A percentile compares a stretch with the other conserved stretches of the same genome.
phyloP scores from a whole-genome alignment of 2,797 vertebrate genomes.

The Poeciliopsis turneri region DNA sequence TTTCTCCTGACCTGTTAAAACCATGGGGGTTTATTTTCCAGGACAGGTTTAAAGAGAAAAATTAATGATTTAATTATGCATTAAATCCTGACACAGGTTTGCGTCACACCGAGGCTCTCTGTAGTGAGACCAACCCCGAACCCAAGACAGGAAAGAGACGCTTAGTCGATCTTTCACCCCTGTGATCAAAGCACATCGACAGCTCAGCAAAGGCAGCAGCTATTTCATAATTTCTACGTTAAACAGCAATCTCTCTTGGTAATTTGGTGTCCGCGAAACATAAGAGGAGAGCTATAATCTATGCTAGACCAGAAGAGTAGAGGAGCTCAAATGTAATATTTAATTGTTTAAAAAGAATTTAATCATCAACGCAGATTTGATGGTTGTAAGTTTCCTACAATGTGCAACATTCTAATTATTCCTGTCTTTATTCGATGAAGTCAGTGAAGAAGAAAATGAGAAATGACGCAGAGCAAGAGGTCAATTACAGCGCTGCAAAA shows the following conservation, averaged over 20 bases:
- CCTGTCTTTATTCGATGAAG: background rate
- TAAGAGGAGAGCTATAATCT: background rate
- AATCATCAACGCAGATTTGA: background rate
- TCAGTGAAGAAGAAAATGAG: slow-evolving; percentile 18
- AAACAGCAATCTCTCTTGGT: slow-evolving; percentile 26
- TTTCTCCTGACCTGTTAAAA: slow-evolving; percentile 65
- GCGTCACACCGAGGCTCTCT: slow-evolving; percentile 39
- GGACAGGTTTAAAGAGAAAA: slow-evolving; percentile 38
- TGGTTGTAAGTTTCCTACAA: background rate
- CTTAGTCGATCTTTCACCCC: slow-evolving; percentile 42
- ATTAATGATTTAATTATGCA: slow-evolving; percentile 56
- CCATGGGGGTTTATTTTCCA: slow-evolving; percentile 49
- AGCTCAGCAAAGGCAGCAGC: slow-evolving; percentile 28
- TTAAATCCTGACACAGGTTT: slow-evolving; percentile 37
- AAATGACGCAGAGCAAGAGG: slow-evolving; percentile 16
- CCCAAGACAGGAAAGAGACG: slow-evolving; percentile 9
- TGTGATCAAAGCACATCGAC: slow-evolving; percentile 12
- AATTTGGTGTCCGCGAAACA: slow-evolving; percentile 10
- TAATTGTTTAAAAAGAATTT: background rate
- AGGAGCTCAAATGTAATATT: background rate
- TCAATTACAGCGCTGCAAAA: slow-evolving; percentile 56
- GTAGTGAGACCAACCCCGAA: slow-evolving; percentile 34
- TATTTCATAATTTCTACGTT: slow-evolving; percentile 22
- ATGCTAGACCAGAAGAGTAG: background rate
- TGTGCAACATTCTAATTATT: background rate